Conservation (phyloP, 2,888 invertebrate species). For the Galerucella nymphaeae region DNA sequence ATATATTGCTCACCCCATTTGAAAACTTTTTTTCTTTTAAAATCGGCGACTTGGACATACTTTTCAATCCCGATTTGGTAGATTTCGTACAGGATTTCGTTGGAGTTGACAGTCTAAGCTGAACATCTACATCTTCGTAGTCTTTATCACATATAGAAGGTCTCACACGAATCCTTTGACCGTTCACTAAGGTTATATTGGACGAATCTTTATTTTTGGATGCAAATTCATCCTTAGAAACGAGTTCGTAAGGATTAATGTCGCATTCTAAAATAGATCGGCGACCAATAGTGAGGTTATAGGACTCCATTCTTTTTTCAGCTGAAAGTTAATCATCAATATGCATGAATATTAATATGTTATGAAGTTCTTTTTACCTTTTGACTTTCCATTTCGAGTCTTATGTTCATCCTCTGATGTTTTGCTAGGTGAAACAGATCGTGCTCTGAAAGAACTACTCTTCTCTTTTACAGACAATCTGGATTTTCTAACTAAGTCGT, state of each 20-base stretch:
- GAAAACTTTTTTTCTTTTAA: slow-evolving; percentile 33
- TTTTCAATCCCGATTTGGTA: slow-evolving; percentile 21
- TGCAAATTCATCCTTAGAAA: slow-evolving; percentile 66
- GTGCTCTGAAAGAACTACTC: slow-evolving; percentile 60
- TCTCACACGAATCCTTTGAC: slow-evolving; percentile 64
- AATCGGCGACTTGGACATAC: slow-evolving; percentile 22
- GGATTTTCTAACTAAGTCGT: slow-evolving; percentile 84
- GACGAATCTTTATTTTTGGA: slow-evolving; percentile 45
- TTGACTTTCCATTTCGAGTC: slow-evolving; percentile 49
- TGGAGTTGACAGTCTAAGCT: slow-evolving; percentile 52
- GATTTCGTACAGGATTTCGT: slow-evolving; percentile 58
- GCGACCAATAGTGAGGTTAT: slow-evolving; percentile 60
- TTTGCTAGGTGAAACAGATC: slow-evolving; percentile 65
- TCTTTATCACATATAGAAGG: slow-evolving; percentile 54
- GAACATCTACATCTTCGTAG: slow-evolving; percentile 59
- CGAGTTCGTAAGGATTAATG: slow-evolving; percentile 86
- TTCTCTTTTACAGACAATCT: slow-evolving; percentile 73
- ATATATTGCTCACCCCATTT: background rate
- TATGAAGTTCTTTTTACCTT: slow-evolving; percentile 56
- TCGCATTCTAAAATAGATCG: slow-evolving; percentile 85
- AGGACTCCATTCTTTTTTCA: slow-evolving; percentile 39
- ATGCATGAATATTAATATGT: too few species aligned
- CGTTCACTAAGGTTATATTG: slow-evolving; percentile 59
- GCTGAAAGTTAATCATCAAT: slow-evolving; percentile 35
- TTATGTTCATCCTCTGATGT: slow-evolving; percentile 42